Base-by-base conservation (phyloP, 2,888 invertebrate genomes). In the Lacanobia oleracea region DNA sequence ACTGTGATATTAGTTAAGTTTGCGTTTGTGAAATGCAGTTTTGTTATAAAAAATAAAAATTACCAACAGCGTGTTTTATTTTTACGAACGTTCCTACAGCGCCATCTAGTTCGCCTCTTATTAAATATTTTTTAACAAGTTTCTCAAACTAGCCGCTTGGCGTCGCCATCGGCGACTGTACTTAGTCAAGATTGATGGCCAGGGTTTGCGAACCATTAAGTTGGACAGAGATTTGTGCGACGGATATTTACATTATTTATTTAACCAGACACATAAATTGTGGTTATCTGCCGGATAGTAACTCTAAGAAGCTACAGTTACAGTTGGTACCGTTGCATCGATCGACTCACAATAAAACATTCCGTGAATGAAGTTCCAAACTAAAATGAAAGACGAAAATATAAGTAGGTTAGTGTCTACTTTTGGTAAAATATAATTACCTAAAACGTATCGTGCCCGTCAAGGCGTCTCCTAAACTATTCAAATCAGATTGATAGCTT, bases 1-100 rank as follows among this genome's bases (percentile, higher is more conserved):
- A 83, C 89, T 90, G 90, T 90, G 90, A 90, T 90, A 90, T 86
- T 89, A 89, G 78, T 77, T 83, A 84, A 85, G 77, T 72, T 82
- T 76, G 67, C 40, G 33, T 80, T 83, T 75, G 59, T 72, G 61
- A 79, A 72, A 65, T 45, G 8, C 51, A 72, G 33, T 61, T 67
- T 60, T 67, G 67, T 62, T 79, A 71, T 81, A 77, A 82, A n/a
- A 83, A 84, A 56, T 23, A 53, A 53, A 69, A 72, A 62, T 69
- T 62, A 67, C 60, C 65, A 57, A 62, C 66, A 45, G 43, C 45
- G 48, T 73, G 45, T 79, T 81, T 81, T 75, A 37, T 70, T 83
- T 68, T 56, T 9, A 64, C 16, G 18, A 64, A 2, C 50, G 1
- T 5, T 40, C 40, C 7, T 9, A 2, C 51, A 83, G 63, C 64